A percentile compares a stretch with the other conserved stretches of the same genome.
These are phyloP conservation scores for Smittia sp. DNA, from an alignment of 2,888 invertebrate species.

Conservation along the genomic window DNA sequence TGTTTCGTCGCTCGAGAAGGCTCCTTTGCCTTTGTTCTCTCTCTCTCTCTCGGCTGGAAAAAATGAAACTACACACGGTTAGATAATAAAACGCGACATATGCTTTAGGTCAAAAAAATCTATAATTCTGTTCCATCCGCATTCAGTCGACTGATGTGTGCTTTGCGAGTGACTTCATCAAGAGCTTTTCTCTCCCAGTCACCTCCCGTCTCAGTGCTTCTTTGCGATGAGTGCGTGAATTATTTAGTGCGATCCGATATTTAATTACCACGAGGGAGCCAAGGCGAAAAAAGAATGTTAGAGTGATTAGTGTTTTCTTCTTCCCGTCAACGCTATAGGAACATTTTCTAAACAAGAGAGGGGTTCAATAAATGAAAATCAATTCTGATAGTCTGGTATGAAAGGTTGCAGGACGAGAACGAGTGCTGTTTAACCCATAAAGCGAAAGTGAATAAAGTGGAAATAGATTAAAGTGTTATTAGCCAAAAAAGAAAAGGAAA, in stretches of 20 bases:
- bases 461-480: background rate
- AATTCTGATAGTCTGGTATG: slow-evolving; percentile 17
- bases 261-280: background rate
- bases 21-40: background rate
- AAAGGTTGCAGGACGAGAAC: background rate
- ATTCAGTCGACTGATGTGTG: slow-evolving; percentile 23
- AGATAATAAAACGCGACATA: slow-evolving; percentile 41
- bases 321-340: background rate
- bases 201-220: no score
- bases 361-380: slow-evolving; percentile 10
- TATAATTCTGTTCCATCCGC: slow-evolving; percentile 37
- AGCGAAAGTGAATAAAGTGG: slow-evolving; percentile 32
- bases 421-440: background rate
- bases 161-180: background rate
- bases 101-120: slow-evolving; percentile 40
- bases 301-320: background rate
- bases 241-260: no score
- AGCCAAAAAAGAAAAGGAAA: slow-evolving; percentile 8
- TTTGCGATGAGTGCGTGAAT: background rate
- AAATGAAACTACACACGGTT: slow-evolving; percentile 26
- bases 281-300: background rate
- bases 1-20: background rate
- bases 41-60: background rate
- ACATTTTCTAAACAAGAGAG: slow-evolving; percentile 9
- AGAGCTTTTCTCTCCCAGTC: no score